Percentiles rank a stretch among this genome's conserved stretches.
Evolutionary conservation across 1,140 invertebrate species (phyloP).

Genomic region (Neodiprion fabricii): DNA sequence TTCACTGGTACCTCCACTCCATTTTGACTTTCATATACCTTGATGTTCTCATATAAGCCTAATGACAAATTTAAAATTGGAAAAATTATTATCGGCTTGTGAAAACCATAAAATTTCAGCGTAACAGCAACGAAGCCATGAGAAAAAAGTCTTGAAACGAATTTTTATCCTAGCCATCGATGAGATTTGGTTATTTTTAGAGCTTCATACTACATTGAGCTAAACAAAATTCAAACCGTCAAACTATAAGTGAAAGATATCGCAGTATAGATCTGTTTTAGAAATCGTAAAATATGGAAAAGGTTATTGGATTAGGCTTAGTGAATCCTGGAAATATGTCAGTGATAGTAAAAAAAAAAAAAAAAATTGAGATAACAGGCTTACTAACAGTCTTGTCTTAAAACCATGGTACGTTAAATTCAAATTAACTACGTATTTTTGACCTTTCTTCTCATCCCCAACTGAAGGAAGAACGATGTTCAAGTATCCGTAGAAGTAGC

Average conservation of each 20-base stretch:
- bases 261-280: too few species aligned
- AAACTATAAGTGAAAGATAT: too few species aligned
- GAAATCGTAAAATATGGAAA: too few species aligned
- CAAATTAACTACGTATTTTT: slow-evolving; percentile 36
- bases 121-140: background rate
- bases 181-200: too few species aligned
- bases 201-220: too few species aligned
- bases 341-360: slow-evolving; percentile 4
- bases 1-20: slow-evolving; percentile 65
- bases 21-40: slow-evolving; percentile 61
- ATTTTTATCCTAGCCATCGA: background rate
- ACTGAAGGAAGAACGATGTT: slow-evolving; percentile 64
- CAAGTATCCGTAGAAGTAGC: slow-evolving; percentile 73
- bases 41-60: slow-evolving; percentile 53
- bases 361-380: background rate
- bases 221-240: too few species aligned
- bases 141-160: too few species aligned
- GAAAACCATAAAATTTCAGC: slow-evolving; percentile 30
- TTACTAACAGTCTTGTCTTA: too few species aligned
- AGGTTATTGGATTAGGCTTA: too few species aligned
- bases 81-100: background rate
- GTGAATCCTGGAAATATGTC: too few species aligned
- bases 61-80: background rate
- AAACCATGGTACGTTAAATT: too few species aligned
- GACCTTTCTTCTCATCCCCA: slow-evolving; percentile 56